phyloP scores from a whole-genome alignment of 2,797 vertebrate genomes.

The Labeo calbasu region DNA sequence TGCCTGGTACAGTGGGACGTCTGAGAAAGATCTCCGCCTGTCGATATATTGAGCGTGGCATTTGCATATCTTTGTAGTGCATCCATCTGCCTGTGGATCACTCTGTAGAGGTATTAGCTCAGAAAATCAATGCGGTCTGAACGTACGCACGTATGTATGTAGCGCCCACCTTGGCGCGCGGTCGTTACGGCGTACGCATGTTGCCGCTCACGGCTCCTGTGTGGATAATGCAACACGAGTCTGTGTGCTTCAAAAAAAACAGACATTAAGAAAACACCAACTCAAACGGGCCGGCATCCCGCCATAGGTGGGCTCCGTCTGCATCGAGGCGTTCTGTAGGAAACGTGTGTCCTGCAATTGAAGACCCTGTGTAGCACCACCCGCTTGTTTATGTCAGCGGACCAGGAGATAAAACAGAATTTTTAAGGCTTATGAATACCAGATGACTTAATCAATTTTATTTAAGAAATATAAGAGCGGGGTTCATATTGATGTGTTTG shows the following conservation, averaged over 20 bases:
- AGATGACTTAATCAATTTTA: slow-evolving; percentile 82
- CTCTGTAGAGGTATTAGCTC: slow-evolving; percentile 82
- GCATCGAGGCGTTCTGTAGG: slow-evolving; percentile 45
- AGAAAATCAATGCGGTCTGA: slow-evolving; percentile 81
- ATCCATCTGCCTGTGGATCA: slow-evolving; percentile 80
- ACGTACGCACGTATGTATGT: slow-evolving; percentile 69
- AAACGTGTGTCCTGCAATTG: slow-evolving; percentile 19
- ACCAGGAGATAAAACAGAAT: slow-evolving; percentile 81
- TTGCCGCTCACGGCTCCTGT: not conserved
- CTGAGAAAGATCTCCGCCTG: slow-evolving; percentile 79
- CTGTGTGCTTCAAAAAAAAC: slow-evolving; percentile 9
- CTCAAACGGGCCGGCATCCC: slow-evolving; percentile 65
- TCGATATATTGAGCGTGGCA: slow-evolving; percentile 81
- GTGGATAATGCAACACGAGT: slow-evolving; percentile 30
- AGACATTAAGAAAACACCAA: slow-evolving; percentile 61
- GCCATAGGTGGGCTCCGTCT: slow-evolving; percentile 34
- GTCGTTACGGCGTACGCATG: not conserved
- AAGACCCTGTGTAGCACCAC: slow-evolving; percentile 65
- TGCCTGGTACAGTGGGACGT: slow-evolving; percentile 74
- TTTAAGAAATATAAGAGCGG: slow-evolving; percentile 74
- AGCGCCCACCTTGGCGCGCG: slow-evolving; percentile 19
- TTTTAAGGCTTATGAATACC: slow-evolving; percentile 79
- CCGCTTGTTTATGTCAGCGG: slow-evolving; percentile 80
- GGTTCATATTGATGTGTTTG: slow-evolving; percentile 74
- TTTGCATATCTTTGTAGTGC: slow-evolving; percentile 88